Base-by-base conservation (phyloP, 2,888 invertebrate genomes). In the Phengaris arion region DNA sequence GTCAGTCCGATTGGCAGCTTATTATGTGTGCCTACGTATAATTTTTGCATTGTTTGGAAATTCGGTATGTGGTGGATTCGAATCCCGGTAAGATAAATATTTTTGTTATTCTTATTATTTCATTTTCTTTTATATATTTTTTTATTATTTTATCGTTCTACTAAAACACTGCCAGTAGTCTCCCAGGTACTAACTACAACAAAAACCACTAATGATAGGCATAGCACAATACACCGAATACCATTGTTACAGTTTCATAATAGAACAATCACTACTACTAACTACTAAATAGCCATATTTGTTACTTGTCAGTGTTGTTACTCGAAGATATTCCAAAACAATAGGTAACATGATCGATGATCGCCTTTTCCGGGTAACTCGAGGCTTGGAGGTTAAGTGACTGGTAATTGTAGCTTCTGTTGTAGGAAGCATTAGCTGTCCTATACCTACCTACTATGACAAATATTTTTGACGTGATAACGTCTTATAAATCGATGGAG, bases 221-320 rank as follows among this genome's bases (percentile, higher is more conserved):
- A 35, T 35, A 35, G 35, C 35, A 64, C 35, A 64, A 64, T 64
- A 52, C 52, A 12, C 52, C 52, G 52, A 52, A 52, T 12, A 52
- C 35, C 35, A 64, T 64, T 64, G 64, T 64, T 64, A 64, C 64
- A 64, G 45, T 64, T 64, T 64, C 64, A 64, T 64, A 64, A 64
- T 64, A 35, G 35, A 45, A 64, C 64, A 12, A 13, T 64, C 35
- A 64, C 64, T 64, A 64, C 45, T 64, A 64, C 64, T 64, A 64
- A 64, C 45, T 64, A 64, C 64, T 64, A 64, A 64, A 64, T 45
- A 10, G 64, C 64, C 35, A 12, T 64, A 45, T 64, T 64, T 64
- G 64, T 64, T 35, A 35, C 35, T 13, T 12, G 35, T 45, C 35
- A 35, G 10, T 12, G 35, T 13, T 12, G 64, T 22, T 59, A 59